Evolutionary conservation across 2,797 vertebrate genomes (phyloP), one percentile per base, ranked within the genome.

Genomic region (Gastrophryne carolinensis): DNA sequence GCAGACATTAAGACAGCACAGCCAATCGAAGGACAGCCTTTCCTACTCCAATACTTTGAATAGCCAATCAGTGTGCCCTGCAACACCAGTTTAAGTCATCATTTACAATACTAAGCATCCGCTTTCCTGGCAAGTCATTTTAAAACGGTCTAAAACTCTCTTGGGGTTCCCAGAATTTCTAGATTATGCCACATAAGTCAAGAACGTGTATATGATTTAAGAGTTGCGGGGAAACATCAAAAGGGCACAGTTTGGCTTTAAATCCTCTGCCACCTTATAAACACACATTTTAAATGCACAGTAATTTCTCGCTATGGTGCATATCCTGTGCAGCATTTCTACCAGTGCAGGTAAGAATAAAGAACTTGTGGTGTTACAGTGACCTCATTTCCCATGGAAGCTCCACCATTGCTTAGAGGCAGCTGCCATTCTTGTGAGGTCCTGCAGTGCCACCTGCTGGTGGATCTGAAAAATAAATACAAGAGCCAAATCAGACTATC

Each of bases 201-300:
- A 9, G 30, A 47, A 53, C 30, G 44, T 10, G 19, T n/a, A 21
- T 37, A 32, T 53, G 47, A 67, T 67, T 53, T 37, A 37, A 34
- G 13, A 11, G 11, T 37, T 39, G n/a, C n/a, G 53, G 35, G 13
- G 37, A 53, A 53, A 67, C 64, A 35, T 67, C 64, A 67, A 66
- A 65, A 24, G 47, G 32, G 15, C n/a, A 21, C n/a, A 9, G 53
- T 67, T 53, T 67, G 32, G 47, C 26, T 53, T 24, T 53, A 37
- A 67, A 67, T 54, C 64, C 49, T 49, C 32, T 53, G 30, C 30
- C 49, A 54, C 49, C 64, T 53, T 52, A 67, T 67, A 67, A 67
- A 67, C 49, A 54, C 41, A 37, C 15, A 37, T 35, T 30, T 37
- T 27, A 67, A 67, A 17, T 27, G 64, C 53, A 49, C 47, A 34